Conservation (phyloP, 2,888 invertebrate species). For the Chrysolina oricalcia region DNA sequence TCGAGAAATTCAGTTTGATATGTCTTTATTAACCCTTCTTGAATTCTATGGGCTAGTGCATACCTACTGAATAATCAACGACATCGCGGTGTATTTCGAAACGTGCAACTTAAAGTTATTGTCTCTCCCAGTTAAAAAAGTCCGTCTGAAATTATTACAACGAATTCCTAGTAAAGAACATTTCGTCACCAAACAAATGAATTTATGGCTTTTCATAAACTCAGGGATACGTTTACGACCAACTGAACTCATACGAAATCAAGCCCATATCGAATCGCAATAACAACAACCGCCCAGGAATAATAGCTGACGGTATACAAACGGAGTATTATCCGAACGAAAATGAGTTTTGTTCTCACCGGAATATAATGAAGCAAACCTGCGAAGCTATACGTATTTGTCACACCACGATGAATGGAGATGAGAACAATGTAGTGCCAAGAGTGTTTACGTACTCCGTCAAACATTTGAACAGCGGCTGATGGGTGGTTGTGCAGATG, state of each 20-base stretch:
- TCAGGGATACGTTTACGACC: conserved; percentile 21
- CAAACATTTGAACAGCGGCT: conserved; percentile 37
- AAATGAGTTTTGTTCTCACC: conserved; percentile 34
- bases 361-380: conserved; percentile 32
- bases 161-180: conserved; percentile 8
- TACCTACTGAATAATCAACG: too few species aligned
- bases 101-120: not conserved
- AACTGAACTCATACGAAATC: conserved; percentile 2
- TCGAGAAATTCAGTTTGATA: too few species aligned
- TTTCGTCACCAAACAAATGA: conserved; percentile 24
- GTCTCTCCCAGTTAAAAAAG: not conserved
- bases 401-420: conserved; percentile 41
- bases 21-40: too few species aligned
- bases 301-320: conserved; percentile 12
- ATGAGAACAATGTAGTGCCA: conserved; percentile 38
- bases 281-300: conserved; percentile 20
- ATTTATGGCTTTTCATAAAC: conserved; percentile 9
- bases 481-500: conserved; percentile 11
- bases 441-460: conserved; percentile 41
- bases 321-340: conserved; percentile 23
- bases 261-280: conserved; percentile 14
- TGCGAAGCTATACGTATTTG: conserved; percentile 39
- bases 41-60: too few species aligned
- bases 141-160: not conserved
- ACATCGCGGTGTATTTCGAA: not conserved